A percentile compares a stretch with the other conserved stretches of the same genome.
phyloP scores from a whole-genome alignment of 2,797 vertebrate species.

The Clamator glandarius region DNA sequence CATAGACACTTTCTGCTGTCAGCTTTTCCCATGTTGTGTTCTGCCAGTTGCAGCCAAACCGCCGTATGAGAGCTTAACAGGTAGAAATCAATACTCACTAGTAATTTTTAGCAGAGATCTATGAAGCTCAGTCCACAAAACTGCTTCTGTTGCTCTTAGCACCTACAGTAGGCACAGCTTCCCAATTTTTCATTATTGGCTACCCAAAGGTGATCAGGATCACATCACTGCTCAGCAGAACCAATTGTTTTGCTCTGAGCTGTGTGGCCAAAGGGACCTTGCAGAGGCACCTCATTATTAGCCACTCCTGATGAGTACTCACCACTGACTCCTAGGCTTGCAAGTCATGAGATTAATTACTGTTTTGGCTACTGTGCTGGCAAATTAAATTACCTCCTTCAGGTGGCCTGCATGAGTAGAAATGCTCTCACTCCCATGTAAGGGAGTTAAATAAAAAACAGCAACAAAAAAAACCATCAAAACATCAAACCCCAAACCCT shows the following conservation, averaged over 20 bases:
- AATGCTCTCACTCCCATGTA: background rate
- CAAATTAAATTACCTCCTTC: background rate
- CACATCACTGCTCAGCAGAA: background rate
- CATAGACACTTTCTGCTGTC: background rate
- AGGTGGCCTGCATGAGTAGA: background rate
- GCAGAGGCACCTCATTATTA: background rate
- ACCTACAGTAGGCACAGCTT: background rate
- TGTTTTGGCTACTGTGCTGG: background rate
- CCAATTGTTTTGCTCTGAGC: fast-evolving
- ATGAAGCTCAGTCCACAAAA: background rate
- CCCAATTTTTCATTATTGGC: background rate
- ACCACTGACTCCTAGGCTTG: background rate
- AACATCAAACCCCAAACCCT: fast-evolving
- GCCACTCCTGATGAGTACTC: background rate
- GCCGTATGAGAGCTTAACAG: fast-evolving
- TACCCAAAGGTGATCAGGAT: fast-evolving
- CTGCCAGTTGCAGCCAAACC: background rate
- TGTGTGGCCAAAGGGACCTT: fast-evolving
- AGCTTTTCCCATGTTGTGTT: background rate
- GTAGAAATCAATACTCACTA: background rate
- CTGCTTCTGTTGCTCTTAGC: background rate
- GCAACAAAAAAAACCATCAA: background rate
- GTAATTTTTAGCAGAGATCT: background rate
- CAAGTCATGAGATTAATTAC: background rate
- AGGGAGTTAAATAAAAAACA: too few species aligned